Percentiles rank a stretch among this genome's conserved stretches.
Evolutionary conservation across 1,140 invertebrate genomes (phyloP).

Genomic region (Platorchestia sp.): DNA sequence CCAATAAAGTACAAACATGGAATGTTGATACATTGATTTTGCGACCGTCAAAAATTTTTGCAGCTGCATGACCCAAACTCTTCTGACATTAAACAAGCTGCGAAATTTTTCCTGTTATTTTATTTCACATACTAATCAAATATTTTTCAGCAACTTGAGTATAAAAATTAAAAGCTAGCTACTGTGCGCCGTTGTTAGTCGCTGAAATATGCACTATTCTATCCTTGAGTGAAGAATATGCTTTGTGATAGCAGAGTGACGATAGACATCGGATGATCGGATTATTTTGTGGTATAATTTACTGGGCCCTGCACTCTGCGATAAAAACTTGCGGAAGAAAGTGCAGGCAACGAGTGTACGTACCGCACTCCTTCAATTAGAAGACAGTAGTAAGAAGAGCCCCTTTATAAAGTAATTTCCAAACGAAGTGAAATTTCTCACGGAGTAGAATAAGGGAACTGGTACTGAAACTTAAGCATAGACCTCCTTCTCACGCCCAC

Average conservation of each 20-base stretch:
- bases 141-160: too few relatives aligned
- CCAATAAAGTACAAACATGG: too few relatives aligned
- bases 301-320: neutral
- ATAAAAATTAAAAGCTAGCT: too few relatives aligned
- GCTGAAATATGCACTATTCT: neutral
- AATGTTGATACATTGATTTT: too few relatives aligned
- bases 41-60: too few relatives aligned
- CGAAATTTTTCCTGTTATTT: too few relatives aligned
- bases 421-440: neutral
- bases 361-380: neutral
- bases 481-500: neutral
- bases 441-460: neutral
- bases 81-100: too few relatives aligned
- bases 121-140: too few relatives aligned
- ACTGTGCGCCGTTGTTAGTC: too few relatives aligned
- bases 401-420: neutral
- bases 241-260: neutral
- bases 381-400: neutral
- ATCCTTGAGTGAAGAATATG: neutral
- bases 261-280: neutral
- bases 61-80: too few relatives aligned
- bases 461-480: neutral
- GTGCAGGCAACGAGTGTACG: neutral
- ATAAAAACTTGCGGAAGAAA: neutral
- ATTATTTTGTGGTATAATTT: neutral